Percentiles rank a stretch among this genome's conserved stretches.
Conservation (phyloP, 2,888 invertebrate species). For the Amiota mariae region DNA sequence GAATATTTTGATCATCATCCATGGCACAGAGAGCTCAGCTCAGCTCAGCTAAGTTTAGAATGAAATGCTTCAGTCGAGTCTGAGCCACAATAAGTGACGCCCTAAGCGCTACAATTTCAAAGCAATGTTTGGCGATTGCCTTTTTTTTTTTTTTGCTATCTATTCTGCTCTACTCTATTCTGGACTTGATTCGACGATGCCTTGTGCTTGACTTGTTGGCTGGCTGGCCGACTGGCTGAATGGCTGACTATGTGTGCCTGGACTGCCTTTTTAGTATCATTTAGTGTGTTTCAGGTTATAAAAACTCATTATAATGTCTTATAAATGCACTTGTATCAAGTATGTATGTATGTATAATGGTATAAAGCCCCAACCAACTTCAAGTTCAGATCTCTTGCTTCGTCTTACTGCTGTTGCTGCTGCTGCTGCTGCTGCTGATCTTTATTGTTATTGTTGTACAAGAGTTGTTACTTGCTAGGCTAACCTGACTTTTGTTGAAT, state of each 20-base stretch:
- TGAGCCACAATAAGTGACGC: conserved; percentile 54
- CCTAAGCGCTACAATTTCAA: conserved; percentile 52
- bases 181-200: background rate
- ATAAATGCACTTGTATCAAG: conserved; percentile 68
- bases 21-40: conserved; percentile 23
- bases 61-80: background rate
- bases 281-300: conserved; percentile 64
- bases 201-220: background rate
- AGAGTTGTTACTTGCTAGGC: conserved; percentile 30
- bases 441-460: conserved; percentile 19
- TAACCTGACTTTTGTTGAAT: conserved; percentile 40
- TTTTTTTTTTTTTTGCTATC: background rate
- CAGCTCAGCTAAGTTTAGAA: conserved; percentile 15
- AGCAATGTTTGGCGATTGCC: conserved; percentile 44
- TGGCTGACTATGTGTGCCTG: background rate
- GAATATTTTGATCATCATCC: conserved; percentile 12
- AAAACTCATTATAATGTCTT: conserved; percentile 69
- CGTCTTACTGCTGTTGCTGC: background rate
- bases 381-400: conserved; percentile 20
- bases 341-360: conserved; percentile 38
- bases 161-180: background rate
- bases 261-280: conserved; percentile 36
- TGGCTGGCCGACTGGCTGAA: background rate
- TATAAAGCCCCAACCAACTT: conserved; percentile 34
- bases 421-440: conserved; percentile 14